Evolutionary conservation across 1,140 invertebrate species (phyloP).

Genomic region (Eulimnadia texana): DNA sequence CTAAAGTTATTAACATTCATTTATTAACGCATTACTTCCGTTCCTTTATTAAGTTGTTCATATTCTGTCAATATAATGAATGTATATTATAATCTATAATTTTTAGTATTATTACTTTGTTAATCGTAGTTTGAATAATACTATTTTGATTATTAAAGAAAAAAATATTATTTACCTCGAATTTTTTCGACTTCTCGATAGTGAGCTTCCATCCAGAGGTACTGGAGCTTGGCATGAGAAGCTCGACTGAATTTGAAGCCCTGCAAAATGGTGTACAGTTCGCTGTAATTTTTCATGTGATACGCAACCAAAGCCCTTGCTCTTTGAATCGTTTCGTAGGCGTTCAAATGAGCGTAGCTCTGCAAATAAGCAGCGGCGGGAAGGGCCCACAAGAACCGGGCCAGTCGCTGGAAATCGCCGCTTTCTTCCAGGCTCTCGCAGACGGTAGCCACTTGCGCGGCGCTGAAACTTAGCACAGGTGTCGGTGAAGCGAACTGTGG

Average conservation of each 20-base stretch:
- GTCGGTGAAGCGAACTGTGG: no score
- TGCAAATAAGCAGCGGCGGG: no score
- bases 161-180: background rate
- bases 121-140: background rate
- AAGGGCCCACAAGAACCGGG: background rate
- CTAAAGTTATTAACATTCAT: background rate
- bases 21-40: background rate
- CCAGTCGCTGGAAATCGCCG: background rate
- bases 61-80: no score
- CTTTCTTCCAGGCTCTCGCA: background rate
- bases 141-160: background rate
- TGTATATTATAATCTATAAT: no score
- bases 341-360: background rate
- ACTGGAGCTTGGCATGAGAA: background rate
- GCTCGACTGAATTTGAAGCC: background rate
- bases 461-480: background rate
- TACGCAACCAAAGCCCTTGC: background rate
- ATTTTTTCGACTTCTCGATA: background rate
- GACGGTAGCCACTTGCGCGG: background rate
- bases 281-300: background rate
- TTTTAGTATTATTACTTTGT: no score
- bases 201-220: background rate
- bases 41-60: background rate
- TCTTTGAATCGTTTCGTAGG: background rate
- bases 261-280: background rate